Evolutionary conservation across 2,888 invertebrate genomes (phyloP), one percentile per base, ranked within the genome.

Genomic region (Leptinotarsa peninsularis): DNA sequence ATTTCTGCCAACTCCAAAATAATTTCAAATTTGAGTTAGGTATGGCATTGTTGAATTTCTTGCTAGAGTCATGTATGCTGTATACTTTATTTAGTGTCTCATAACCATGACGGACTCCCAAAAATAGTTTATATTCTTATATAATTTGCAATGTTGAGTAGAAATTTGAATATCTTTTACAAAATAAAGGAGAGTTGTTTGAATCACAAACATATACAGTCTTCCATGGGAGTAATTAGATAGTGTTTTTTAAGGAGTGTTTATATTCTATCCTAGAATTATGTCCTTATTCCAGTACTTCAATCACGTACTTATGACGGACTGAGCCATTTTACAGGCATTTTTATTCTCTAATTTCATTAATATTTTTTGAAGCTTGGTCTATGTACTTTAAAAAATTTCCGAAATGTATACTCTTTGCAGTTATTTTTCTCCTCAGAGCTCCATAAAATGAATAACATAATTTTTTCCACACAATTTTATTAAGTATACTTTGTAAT

Each of bases 251-350:
- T 43, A 52, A 56, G 72, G 72, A 72, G 72, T 72, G 72, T 72
- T 72, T 71, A 52, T 67, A 43, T 72, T 43, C 72, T 72, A 54
- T 72, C 66, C 66, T 66, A 69, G 56, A 23, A 56, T 43, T 43
- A 23, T 58, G 58, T 69, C 54, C 69, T 69, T 43, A 69, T 69
- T 69, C 69, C 69, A 69, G 54, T 69, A 49, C 50, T 58, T 23
- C 23, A 23, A 58, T 23, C 58, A 52, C 15, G 67, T 68, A 68
- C 67, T 68, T 68, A 68, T 50, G 54, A 52, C 4, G 15, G 27
- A 15, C n/a, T 67, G 66, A 67, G 18, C 43, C 49, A 43, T 67
- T 27, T 67, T 67, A 43, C 43, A 49, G 43, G 18, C n/a, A 50
- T 21, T 15, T 68, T n/a, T 52, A 17, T 23, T 58, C 58, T 58